Evolutionary conservation across 2,113 vertebrate genomes (phyloP), one percentile per base, ranked within the genome.

Genomic region (Puffinus mauretanicus): DNA sequence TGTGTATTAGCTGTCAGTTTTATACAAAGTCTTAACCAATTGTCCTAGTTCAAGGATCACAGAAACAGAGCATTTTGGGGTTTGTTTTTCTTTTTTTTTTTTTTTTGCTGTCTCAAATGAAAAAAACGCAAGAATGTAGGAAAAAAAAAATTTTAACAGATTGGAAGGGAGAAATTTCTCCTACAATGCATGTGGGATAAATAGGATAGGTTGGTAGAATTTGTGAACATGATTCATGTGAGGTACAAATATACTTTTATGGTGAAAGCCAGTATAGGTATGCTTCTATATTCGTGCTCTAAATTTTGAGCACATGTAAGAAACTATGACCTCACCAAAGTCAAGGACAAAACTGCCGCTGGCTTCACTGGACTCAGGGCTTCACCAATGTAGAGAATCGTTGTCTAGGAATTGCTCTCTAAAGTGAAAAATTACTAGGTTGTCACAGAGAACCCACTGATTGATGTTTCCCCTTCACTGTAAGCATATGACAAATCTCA

Each of bases 331-430:
- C 11, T 88, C 54, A 38, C 9, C 0, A 21, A 66, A 57, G 7
- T 15, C 18, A 73, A 54, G 16, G 30, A 32, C 36, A 69, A 69
- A 70, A 27, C 40, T 49, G 4, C 46, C 47, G 18, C 49, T 76
- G 40, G 12, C 18, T 80, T 84, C 7, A n/a, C 19, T 55, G 38
- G 26, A 34, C 5, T 69, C 17, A 32, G 15, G 27, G 16, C 4
- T 26, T 47, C 62, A 65, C 4, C 17, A 30, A 8, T n/a, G 44
- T 0, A 1, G 10, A 24, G 17, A 58, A 46, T 5, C 4, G 10
- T 25, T 44, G 16, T 6, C 20, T 46, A 57, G 42, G 21, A 69
- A 57, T 52, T 60, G 36, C 3, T 44, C 15, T 67, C 30, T 22
- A 20, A 21, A 72, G 25, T 21, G 26, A 90, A 78, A 75, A 72